These are phyloP conservation scores for Diarsia dahlii DNA, from an alignment of 2,888 invertebrate genomes.

Conservation along the genomic window DNA sequence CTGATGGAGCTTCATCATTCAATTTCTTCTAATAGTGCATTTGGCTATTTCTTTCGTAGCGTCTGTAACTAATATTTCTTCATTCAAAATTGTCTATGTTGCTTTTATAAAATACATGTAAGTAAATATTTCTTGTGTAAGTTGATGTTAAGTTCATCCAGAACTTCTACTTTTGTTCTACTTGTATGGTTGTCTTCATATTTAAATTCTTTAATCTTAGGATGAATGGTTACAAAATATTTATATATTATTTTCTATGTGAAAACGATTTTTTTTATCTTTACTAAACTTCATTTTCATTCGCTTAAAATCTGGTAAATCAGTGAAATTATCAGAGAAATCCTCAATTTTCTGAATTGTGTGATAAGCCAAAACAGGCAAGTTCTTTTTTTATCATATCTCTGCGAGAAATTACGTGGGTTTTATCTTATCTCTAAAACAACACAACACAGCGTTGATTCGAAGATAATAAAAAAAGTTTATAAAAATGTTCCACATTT, in stretches of 20 bases:
- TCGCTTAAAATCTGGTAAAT: slow-evolving; percentile 26
- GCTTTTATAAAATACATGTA: slow-evolving; percentile 49
- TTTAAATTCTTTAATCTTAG: background rate
- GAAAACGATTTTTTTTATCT: slow-evolving; percentile 14
- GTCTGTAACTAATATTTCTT: slow-evolving; percentile 48
- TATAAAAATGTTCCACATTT: slow-evolving; percentile 48
- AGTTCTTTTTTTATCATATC: slow-evolving; percentile 55
- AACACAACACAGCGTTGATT: slow-evolving; percentile 60
- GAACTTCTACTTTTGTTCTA: background rate
- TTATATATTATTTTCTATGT: background rate
- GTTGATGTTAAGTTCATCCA: slow-evolving; percentile 15
- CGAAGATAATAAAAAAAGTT: slow-evolving; percentile 53
- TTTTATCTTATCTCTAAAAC: slow-evolving; percentile 65
- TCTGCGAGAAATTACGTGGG: slow-evolving; percentile 55
- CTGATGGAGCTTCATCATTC: slow-evolving; percentile 72
- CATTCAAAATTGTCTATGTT: slow-evolving; percentile 28
- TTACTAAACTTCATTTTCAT: slow-evolving; percentile 1
- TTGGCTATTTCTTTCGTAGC: slow-evolving; percentile 48
- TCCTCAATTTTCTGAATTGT: slow-evolving; percentile 29
- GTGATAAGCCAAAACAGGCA: slow-evolving; percentile 52
- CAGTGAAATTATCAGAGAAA: slow-evolving; percentile 28
- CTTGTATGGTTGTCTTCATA: slow-evolving; percentile 7
- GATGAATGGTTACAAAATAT: background rate
- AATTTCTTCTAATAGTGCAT: slow-evolving; percentile 52
- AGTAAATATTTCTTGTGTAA: slow-evolving; percentile 49